Evolutionary conservation across 64 coral and sea anemone species (phyloP), one percentile per base, ranked within the genome.

Genomic region (Stichodactyla helianthus): DNA sequence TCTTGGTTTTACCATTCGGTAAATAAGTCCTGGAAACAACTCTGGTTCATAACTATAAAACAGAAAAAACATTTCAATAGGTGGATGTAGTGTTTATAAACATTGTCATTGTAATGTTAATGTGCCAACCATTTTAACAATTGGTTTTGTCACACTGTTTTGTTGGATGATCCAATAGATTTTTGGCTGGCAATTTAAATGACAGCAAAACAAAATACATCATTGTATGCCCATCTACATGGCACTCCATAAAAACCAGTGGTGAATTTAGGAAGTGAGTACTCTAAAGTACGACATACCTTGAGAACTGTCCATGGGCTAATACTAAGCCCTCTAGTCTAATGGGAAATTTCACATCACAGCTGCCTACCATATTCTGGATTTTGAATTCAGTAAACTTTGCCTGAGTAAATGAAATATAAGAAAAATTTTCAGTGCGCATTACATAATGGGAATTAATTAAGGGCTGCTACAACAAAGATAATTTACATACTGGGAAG

Each of bases 371-470:
- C 96, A 98, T 98, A 56, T 98, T 98, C 64, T 98, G 96, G 83
- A 98, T 98, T 88, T 98, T 98, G 65, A 98, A 98, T 77, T 98
- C 96, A 88, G 96, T 98, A 84, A 98, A 98, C 88, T 98, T 98
- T 77, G 96, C 96, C 96, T 98, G 44, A 44, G 35, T 44, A 44
- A 44, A 44, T 9, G 26, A 56, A 53, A 58, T 55, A 65, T 18
- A 44, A 12, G 23, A 74, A 74, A 22, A 68, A 7, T 13, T 74
- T 11, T 74, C 1, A 31, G 68, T 65, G 62, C 1, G 19, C 22
- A 65, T n/a, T 22, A 65, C 19, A 65, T 18, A 65, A 65, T 59
- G 56, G 15, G 9, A 12, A 59, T 16, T 12, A 1, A 59, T 2
- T 8, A 2, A 58, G 56, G 15, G 56, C 56, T 2, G 11, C 56